Conservation (phyloP, 2,888 invertebrate genomes). For the Drosophila neutralis region DNA sequence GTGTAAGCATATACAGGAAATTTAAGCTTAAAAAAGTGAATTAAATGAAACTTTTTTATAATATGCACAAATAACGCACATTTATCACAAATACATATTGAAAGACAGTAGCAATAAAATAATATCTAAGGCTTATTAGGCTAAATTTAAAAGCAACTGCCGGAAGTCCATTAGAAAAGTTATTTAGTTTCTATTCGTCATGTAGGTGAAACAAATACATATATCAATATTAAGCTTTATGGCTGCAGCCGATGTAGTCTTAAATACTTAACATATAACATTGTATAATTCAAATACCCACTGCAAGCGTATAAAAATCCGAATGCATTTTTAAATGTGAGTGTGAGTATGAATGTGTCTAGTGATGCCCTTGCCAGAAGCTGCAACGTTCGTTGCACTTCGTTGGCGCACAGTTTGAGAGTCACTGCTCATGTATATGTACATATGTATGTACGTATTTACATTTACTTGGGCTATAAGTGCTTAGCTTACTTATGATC, state of each 20-base stretch:
- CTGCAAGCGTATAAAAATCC: slow-evolving; percentile 35
- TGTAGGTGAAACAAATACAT: background rate
- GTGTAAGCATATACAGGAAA: too few relatives aligned
- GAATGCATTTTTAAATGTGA: slow-evolving; percentile 20
- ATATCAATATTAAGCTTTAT: background rate
- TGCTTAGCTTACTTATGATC: slow-evolving; percentile 79
- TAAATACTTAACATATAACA: background rate
- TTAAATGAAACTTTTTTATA: background rate
- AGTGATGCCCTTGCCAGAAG: slow-evolving; percentile 69
- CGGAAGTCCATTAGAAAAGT: background rate
- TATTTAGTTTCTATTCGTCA: background rate
- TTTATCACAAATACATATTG: background rate
- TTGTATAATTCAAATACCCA: slow-evolving; percentile 10
- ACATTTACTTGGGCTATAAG: slow-evolving; percentile 72
- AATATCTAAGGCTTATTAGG: background rate
- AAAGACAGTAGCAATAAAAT: background rate
- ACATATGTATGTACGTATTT: slow-evolving; percentile 37
- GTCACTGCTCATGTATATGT: slow-evolving; percentile 45
- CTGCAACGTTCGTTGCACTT: slow-evolving; percentile 75
- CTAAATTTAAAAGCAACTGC: background rate
- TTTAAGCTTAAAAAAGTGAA: background rate
- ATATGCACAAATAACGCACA: background rate
- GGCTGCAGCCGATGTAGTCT: background rate
- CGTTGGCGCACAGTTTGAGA: slow-evolving; percentile 71
- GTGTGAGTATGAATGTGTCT: slow-evolving; percentile 50